Conservation (phyloP, 2,113 vertebrate species). For the Leucopternis melanops region DNA sequence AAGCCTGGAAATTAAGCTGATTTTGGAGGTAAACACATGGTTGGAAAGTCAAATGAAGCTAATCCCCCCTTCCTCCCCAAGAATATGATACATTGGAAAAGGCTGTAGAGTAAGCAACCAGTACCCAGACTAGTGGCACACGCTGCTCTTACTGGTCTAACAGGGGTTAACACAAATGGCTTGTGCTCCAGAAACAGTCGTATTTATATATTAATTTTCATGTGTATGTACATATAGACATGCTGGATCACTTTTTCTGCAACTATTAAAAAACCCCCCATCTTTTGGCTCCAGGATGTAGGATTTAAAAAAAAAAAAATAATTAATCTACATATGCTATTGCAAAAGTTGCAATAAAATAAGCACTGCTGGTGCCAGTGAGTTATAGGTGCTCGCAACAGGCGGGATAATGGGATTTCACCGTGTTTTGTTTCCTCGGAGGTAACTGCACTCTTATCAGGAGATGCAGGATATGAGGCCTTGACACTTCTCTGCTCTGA, state of each 20-base stretch:
- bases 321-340: background rate
- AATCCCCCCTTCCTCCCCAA: background rate
- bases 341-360: background rate
- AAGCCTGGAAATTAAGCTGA: background rate
- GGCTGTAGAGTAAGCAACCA: background rate
- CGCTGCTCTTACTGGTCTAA: background rate
- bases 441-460: background rate
- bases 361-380: background rate
- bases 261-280: background rate
- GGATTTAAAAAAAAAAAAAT: background rate
- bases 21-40: background rate
- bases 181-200: background rate
- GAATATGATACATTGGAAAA: background rate
- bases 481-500: background rate
- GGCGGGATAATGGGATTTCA: background rate
- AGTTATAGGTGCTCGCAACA: background rate
- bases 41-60: background rate
- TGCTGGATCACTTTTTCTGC: background rate
- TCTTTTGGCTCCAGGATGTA: background rate
- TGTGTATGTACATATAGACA: background rate
- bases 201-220: background rate
- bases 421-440: accelerated
- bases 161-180: background rate
- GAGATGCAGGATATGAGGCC: background rate
- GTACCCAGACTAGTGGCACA: background rate